phyloP scores from a whole-genome alignment of 2,113 vertebrate genomes.

The Urocolius indicus region DNA sequence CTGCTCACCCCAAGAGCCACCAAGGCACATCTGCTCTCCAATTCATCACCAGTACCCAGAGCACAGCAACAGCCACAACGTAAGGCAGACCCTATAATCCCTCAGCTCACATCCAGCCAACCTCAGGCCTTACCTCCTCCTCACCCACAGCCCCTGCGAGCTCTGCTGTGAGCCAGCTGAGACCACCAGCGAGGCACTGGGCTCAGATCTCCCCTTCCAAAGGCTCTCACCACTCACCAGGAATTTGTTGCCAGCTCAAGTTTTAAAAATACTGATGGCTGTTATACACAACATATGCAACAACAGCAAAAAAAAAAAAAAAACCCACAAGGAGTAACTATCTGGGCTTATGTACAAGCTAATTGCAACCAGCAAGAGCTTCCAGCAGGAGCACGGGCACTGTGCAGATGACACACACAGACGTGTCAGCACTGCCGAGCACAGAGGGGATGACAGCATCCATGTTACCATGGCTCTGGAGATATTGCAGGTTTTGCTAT shows the following conservation, averaged over 20 bases:
- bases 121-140: neutral
- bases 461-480: conserved; percentile 24
- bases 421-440: neutral
- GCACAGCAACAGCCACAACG: too few relatives aligned
- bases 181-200: neutral
- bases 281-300: neutral
- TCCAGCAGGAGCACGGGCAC: neutral
- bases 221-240: neutral
- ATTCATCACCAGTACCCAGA: too few relatives aligned
- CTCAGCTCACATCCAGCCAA: accelerated
- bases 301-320: neutral
- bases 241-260: neutral
- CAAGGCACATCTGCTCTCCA: conserved; percentile 10
- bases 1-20: neutral
- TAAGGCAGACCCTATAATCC: too few relatives aligned
- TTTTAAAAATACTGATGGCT: neutral
- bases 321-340: neutral
- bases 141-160: neutral
- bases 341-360: neutral
- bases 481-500: neutral
- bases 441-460: neutral
- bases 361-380: neutral
- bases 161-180: neutral
- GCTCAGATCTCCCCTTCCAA: neutral
- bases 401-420: neutral